Evolutionary conservation across 2,113 vertebrate genomes (phyloP).

Genomic region (Caretta caretta): DNA sequence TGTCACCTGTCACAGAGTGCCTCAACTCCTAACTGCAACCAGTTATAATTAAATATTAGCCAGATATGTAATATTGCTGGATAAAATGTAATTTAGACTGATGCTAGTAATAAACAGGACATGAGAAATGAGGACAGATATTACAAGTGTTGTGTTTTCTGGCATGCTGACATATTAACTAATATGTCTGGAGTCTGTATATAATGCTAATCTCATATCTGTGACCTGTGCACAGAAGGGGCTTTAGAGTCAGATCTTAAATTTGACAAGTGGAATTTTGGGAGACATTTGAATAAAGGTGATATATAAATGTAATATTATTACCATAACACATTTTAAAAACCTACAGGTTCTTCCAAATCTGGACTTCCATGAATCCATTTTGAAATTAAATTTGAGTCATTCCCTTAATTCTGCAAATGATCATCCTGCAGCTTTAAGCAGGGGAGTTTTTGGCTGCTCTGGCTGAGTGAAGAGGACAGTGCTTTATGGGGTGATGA

Average conservation of each 20-base stretch:
- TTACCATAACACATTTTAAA: not conserved
- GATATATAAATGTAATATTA: not conserved
- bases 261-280: not conserved
- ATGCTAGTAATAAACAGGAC: too few species aligned
- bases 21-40: not conserved
- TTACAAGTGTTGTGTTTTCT: not conserved
- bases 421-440: too few species aligned
- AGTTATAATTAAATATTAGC: not conserved
- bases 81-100: not conserved
- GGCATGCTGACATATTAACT: not conserved
- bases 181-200: not conserved
- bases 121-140: not conserved
- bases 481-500: too few species aligned
- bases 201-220: not conserved
- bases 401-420: not conserved
- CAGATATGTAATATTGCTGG: fast-evolving
- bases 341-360: not conserved
- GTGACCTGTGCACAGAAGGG: not conserved
- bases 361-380: not conserved
- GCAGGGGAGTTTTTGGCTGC: too few species aligned
- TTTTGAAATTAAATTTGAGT: not conserved
- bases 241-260: not conserved
- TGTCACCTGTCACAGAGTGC: not conserved
- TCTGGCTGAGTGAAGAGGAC: too few species aligned
- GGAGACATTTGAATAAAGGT: not conserved